Conservation (phyloP, 2,797 vertebrate species). For the Catharus ustulatus region DNA sequence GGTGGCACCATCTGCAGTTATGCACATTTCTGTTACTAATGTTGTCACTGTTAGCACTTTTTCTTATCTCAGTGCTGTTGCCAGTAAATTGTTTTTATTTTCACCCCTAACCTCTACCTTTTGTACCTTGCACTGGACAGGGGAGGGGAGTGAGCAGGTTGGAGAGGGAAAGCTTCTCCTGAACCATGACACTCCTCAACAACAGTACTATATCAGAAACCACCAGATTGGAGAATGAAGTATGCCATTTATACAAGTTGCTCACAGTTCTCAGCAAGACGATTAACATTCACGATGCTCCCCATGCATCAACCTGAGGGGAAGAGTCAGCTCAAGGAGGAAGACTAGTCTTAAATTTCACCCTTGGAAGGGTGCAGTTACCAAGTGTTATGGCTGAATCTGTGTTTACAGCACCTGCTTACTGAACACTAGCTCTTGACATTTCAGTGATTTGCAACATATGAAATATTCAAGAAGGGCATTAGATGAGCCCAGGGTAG, state of each 20-base stretch:
- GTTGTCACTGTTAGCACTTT: neutral
- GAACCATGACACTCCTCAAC: neutral
- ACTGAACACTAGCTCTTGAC: neutral
- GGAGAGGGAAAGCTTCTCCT: neutral
- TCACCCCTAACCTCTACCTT: neutral
- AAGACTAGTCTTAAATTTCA: neutral
- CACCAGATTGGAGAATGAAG: neutral
- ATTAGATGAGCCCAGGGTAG: neutral
- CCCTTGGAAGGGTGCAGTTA: neutral
- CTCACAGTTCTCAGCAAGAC: neutral
- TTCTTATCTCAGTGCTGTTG: neutral
- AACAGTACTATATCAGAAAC: neutral
- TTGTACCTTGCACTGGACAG: neutral
- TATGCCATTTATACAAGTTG: neutral
- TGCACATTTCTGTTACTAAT: neutral
- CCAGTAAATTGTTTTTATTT: neutral
- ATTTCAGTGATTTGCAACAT: neutral
- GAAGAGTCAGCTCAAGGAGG: neutral
- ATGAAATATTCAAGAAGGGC: neutral
- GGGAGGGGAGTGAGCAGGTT: fast-evolving
- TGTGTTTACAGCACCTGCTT: neutral
- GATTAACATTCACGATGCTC: neutral
- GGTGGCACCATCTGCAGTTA: fast-evolving
- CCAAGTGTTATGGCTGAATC: neutral
- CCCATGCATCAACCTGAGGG: neutral